Conservation (phyloP, 2,113 vertebrate species). For the Gymnobelideus leadbeateri region DNA sequence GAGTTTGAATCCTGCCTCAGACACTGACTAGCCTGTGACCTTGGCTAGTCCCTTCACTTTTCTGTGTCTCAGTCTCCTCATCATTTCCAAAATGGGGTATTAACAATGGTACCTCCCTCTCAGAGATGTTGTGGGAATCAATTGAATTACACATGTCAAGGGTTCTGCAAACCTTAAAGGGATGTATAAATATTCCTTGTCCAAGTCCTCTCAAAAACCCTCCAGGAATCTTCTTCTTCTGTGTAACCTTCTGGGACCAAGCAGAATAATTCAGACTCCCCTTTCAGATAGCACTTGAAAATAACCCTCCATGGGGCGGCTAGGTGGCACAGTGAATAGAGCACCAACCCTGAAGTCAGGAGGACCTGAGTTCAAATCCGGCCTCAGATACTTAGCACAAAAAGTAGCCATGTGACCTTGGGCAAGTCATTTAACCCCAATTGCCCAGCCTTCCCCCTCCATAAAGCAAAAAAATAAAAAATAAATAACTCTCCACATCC, state of each 20-base stretch:
- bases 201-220: not conserved
- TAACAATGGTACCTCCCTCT: rapidly evolving
- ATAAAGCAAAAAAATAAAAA: too few species aligned
- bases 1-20: not conserved
- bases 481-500: not conserved
- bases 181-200: not conserved
- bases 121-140: not conserved
- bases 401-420: too few species aligned
- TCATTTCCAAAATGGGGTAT: not conserved
- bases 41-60: not conserved
- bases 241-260: not conserved
- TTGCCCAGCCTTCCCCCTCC: too few species aligned
- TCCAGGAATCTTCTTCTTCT: not conserved
- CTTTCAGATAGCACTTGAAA: not conserved
- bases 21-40: not conserved
- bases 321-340: too few species aligned
- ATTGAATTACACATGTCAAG: not conserved
- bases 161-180: not conserved
- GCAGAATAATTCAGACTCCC: not conserved
- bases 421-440: too few species aligned
- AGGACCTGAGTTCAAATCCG: too few species aligned
- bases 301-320: not conserved
- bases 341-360: too few species aligned
- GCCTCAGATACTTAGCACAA: too few species aligned
- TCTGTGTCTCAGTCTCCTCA: not conserved